phyloP scores from a whole-genome alignment of 2,888 invertebrate species.

The Drosophila picticornis region DNA sequence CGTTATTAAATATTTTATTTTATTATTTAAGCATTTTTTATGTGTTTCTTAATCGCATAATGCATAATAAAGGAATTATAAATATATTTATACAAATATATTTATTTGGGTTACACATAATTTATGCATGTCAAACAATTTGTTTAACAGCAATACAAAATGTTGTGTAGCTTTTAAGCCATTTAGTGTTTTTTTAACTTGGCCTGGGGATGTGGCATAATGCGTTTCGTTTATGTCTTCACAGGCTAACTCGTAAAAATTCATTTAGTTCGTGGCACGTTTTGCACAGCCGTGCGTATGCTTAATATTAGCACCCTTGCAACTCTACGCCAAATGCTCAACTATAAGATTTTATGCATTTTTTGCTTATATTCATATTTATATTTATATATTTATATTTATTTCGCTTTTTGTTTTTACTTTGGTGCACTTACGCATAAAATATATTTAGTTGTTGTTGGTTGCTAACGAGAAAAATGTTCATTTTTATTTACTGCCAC shows the following conservation, averaged over 20 bases:
- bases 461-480: slow-evolving; percentile 50
- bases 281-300: slow-evolving; percentile 63
- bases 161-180: slow-evolving; percentile 7
- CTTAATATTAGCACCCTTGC: slow-evolving; percentile 52
- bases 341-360: slow-evolving; percentile 72
- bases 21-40: slow-evolving; percentile 26
- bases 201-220: not conserved
- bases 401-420: slow-evolving; percentile 2
- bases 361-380: slow-evolving; percentile 13
- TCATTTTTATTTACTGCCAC: slow-evolving; percentile 65
- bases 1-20: not conserved
- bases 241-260: slow-evolving; percentile 60
- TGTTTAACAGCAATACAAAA: slow-evolving; percentile 9
- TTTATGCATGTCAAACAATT: slow-evolving; percentile 37
- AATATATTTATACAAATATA: not conserved
- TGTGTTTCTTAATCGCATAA: slow-evolving; percentile 19
- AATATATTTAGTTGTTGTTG: slow-evolving; percentile 42
- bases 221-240: slow-evolving; percentile 30
- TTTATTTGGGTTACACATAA: slow-evolving; percentile 6
- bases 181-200: slow-evolving; percentile 3
- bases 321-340: slow-evolving; percentile 43
- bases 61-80: slow-evolving; percentile 15
- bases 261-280: slow-evolving; percentile 60
- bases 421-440: slow-evolving; percentile 65
- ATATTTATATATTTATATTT: slow-evolving; percentile 8